phyloP scores from a whole-genome alignment of 2,113 vertebrate genomes.

The Python bivittatus region DNA sequence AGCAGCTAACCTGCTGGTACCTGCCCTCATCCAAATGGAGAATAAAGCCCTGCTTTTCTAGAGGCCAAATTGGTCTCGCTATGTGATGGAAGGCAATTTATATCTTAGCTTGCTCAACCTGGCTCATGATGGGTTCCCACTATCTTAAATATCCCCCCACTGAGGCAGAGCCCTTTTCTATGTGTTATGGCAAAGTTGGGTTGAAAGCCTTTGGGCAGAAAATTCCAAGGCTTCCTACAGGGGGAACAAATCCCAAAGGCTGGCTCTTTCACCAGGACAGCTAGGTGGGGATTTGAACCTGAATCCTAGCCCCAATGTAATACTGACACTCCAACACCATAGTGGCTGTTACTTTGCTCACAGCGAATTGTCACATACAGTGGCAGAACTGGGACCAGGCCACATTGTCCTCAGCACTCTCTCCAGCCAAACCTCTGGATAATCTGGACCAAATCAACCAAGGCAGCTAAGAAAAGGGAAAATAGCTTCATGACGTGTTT shows the following conservation, averaged over 20 bases:
- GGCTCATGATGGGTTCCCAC: neutral
- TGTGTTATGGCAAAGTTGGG: neutral
- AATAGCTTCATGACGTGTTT: neutral
- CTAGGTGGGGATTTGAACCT: neutral
- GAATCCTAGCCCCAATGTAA: neutral
- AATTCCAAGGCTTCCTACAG: no score
- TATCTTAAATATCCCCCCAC: neutral
- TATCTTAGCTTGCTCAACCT: neutral
- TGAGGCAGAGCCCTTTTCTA: neutral
- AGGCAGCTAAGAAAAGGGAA: neutral
- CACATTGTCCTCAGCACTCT: no score
- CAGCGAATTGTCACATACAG: neutral
- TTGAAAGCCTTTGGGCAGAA: neutral
- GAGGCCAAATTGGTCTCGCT: neutral
- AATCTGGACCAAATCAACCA: neutral
- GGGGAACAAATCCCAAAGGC: neutral
- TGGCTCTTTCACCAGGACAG: neutral
- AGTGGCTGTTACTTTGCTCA: neutral
- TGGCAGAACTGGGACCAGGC: neutral
- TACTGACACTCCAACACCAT: neutral
- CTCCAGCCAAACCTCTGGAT: no score
- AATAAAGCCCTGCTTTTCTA: neutral
- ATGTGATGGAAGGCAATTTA: neutral
- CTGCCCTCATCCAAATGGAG: neutral
- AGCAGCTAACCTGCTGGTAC: neutral